Conservation (phyloP, 1,140 invertebrate genomes). For the Nephila pilipes region DNA sequence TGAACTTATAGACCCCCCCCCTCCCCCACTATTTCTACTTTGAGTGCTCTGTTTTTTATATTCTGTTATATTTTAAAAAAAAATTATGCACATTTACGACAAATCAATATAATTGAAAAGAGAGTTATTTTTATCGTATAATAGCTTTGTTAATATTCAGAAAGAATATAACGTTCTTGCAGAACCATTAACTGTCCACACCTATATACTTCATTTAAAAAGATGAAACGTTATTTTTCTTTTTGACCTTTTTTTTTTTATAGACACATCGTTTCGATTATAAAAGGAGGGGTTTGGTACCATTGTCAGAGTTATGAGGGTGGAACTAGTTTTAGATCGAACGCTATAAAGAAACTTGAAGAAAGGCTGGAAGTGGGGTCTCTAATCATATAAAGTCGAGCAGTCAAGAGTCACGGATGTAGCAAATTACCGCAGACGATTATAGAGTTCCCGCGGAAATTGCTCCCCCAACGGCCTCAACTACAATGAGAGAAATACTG, state of each 20-base stretch:
- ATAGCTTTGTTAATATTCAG: too few relatives aligned
- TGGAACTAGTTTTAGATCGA: slow-evolving; percentile 41
- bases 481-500: slow-evolving; percentile 33
- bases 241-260: not conserved
- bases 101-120: too few relatives aligned
- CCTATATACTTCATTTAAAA: not conserved
- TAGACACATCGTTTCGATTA: not conserved
- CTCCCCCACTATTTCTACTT: too few relatives aligned
- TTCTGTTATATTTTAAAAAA: too few relatives aligned
- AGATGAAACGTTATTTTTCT: not conserved
- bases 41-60: too few relatives aligned
- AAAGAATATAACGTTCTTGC: too few relatives aligned
- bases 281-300: slow-evolving; percentile 2
- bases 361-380: slow-evolving; percentile 10
- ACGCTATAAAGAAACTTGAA: slow-evolving; percentile 42
- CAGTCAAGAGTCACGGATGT: slow-evolving; percentile 71
- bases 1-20: too few relatives aligned
- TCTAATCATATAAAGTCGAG: slow-evolving; percentile 59
- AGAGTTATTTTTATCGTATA: too few relatives aligned
- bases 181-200: not conserved
- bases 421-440: slow-evolving; percentile 75
- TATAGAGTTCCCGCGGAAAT: slow-evolving; percentile 75
- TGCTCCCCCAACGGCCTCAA: slow-evolving; percentile 49
- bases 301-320: slow-evolving; percentile 12
- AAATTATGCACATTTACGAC: too few relatives aligned